Conservation (phyloP, 1,140 invertebrate genomes). For the Ceratoteleas bidentatus region DNA sequence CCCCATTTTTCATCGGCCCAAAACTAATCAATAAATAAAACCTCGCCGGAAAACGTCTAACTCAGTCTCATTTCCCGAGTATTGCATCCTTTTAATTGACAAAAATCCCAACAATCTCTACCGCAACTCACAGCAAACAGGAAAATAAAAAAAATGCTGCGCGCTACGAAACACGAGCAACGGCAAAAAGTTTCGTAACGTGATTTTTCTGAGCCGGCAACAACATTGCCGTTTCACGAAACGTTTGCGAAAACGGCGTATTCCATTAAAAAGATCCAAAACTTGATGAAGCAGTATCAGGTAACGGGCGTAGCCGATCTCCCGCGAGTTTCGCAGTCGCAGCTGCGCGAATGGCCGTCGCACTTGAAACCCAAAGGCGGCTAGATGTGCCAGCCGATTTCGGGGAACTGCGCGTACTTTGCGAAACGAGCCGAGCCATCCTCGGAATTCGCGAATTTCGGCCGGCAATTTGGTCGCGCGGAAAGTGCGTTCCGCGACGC, state of each 20-base stretch:
- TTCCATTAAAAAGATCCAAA: conserved; percentile 50
- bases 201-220: background rate
- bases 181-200: background rate
- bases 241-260: conserved; percentile 28
- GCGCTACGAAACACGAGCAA: no score
- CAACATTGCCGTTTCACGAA: conserved; percentile 6
- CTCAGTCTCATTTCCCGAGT: no score
- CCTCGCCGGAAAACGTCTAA: no score
- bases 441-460: conserved; percentile 9
- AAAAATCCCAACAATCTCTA: no score
- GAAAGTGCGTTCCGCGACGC: no score
- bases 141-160: no score
- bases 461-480: no score
- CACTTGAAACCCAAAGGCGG: conserved; percentile 52
- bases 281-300: conserved; percentile 55
- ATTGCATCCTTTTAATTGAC: no score
- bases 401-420: conserved; percentile 52
- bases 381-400: conserved; percentile 57
- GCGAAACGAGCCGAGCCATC: conserved; percentile 57
- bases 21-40: no score
- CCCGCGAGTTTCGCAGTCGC: conserved; percentile 37
- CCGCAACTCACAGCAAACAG: no score
- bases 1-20: no score
- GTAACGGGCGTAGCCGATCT: conserved; percentile 54
- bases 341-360: conserved; percentile 59